Evolutionary conservation across 1,140 invertebrate genomes (phyloP).

Genomic region (Drosophila pectinifera): DNA sequence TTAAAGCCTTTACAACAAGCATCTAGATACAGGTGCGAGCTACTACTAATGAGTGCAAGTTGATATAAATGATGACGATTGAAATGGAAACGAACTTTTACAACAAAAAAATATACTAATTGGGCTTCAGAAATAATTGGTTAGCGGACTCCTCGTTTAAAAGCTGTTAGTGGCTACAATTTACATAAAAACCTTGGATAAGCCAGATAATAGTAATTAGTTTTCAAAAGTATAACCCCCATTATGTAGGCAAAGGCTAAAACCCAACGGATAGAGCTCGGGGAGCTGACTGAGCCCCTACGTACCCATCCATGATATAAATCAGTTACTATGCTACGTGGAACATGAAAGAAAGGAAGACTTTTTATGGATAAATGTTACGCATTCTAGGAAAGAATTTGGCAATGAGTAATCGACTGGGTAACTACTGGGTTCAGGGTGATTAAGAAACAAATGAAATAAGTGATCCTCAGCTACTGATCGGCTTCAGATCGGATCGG

Average conservation of each 20-base stretch:
- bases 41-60: conserved; percentile 18
- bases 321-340: too few relatives aligned
- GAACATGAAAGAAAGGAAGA: too few relatives aligned
- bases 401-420: neutral
- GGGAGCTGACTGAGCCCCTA: too few relatives aligned
- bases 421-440: neutral
- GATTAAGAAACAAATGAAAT: neutral
- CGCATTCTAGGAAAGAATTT: neutral
- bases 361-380: neutral
- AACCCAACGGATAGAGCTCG: too few relatives aligned
- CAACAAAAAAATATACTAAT: neutral
- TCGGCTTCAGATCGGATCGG: neutral
- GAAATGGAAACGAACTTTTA: neutral
- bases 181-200: neutral
- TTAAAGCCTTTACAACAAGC: conserved; percentile 13
- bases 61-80: neutral
- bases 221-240: neutral
- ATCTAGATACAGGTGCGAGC: conserved; percentile 7
- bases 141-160: neutral
- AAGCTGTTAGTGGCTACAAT: neutral
- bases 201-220: neutral
- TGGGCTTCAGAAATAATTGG: too few relatives aligned
- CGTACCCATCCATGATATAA: too few relatives aligned
- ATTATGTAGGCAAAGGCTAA: too few relatives aligned
- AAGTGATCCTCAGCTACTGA: neutral